Percentiles rank a stretch among this genome's conserved stretches.
Evolutionary conservation across 2,888 invertebrate species (phyloP).

Genomic region (Cephus pygmeus): DNA sequence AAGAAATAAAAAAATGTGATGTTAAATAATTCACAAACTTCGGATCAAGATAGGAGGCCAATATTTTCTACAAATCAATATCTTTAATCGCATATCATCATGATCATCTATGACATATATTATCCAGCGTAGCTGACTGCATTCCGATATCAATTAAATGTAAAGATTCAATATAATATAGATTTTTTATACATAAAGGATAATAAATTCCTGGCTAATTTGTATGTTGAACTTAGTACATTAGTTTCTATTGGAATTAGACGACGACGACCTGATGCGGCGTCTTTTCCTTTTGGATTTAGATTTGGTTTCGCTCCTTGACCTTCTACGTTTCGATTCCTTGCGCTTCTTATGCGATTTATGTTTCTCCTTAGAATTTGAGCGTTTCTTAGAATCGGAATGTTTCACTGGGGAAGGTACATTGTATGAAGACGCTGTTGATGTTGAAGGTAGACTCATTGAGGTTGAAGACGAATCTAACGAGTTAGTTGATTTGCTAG

Average conservation of each 20-base stretch:
- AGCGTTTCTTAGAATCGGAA: slow-evolving; percentile 31
- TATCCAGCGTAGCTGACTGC: not conserved
- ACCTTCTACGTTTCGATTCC: slow-evolving; percentile 40
- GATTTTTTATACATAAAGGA: not conserved
- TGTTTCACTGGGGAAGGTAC: slow-evolving; percentile 33
- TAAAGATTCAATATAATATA: not conserved
- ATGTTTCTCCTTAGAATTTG: slow-evolving; percentile 34
- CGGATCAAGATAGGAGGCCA: not conserved
- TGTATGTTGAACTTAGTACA: not conserved
- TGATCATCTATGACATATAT: not conserved
- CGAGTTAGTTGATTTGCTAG: slow-evolving; percentile 19
- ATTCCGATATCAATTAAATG: not conserved
- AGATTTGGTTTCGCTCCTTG: slow-evolving; percentile 45
- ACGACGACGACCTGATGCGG: slow-evolving; percentile 29
- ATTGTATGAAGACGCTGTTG: slow-evolving; percentile 15
- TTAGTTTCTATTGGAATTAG: slow-evolving; percentile 16
- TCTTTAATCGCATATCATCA: not conserved
- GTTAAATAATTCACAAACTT: not conserved
- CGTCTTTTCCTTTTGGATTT: slow-evolving; percentile 36
- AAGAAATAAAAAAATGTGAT: not conserved
- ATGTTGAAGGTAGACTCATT: slow-evolving; percentile 15
- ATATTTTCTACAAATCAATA: not conserved
- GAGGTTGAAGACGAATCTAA: slow-evolving; percentile 21
- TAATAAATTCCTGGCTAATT: not conserved
- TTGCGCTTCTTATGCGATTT: slow-evolving; percentile 44